phyloP scores from a whole-genome alignment of 2,113 vertebrate species.

The Morone saxatilis region DNA sequence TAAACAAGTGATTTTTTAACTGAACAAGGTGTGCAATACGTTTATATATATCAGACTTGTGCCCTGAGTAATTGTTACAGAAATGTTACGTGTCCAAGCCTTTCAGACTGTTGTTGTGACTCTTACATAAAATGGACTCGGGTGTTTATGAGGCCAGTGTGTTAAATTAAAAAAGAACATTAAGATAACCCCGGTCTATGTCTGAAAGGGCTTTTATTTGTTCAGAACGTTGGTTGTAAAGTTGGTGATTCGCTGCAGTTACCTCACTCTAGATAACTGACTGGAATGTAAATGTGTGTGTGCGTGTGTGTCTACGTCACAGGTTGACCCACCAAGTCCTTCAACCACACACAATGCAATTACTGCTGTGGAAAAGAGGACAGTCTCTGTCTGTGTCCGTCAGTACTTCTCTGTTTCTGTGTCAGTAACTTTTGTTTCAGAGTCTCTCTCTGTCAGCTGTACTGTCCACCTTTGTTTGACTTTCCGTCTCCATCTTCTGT shows the following conservation, averaged over 20 bases:
- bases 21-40: background rate
- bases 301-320: slow-evolving; percentile 54
- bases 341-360: slow-evolving; percentile 66
- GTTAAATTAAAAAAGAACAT: background rate
- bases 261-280: slow-evolving; percentile 30
- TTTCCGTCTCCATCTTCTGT: background rate
- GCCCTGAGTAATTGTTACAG: background rate
- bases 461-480: background rate
- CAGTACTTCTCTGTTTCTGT: background rate
- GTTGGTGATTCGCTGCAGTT: background rate
- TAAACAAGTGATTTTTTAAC: background rate
- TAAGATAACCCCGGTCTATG: background rate
- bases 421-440: slow-evolving; percentile 18
- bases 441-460: background rate
- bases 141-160: background rate
- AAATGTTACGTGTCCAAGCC: background rate
- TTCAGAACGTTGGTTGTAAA: slow-evolving; percentile 4
- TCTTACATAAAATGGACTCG: background rate
- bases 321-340: slow-evolving; percentile 64
- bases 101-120: background rate
- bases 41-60: background rate
- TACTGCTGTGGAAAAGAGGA: slow-evolving; percentile 53
- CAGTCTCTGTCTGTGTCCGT: slow-evolving; percentile 22
- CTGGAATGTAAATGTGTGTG: slow-evolving; percentile 50
- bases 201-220: slow-evolving; percentile 2